Evolutionary conservation across 2,888 invertebrate genomes (phyloP).

Genomic region (Conus canariensis): DNA sequence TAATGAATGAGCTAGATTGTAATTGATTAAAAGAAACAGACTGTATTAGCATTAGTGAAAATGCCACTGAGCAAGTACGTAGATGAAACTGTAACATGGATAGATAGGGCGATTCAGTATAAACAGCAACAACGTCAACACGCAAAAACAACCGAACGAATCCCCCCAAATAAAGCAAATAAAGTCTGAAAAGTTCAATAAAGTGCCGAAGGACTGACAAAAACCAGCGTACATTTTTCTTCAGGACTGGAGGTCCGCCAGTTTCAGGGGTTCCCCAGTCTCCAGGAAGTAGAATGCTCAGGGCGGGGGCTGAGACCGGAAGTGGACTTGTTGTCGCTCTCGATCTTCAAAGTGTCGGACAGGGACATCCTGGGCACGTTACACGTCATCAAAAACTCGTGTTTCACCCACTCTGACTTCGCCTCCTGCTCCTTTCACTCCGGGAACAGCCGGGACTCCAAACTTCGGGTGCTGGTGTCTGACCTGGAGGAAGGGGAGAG

Average conservation of each 20-base stretch:
- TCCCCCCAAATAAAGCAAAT: too few species aligned
- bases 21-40: too few species aligned
- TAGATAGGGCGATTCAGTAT: too few species aligned
- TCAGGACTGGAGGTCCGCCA: neutral
- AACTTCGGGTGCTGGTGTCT: slow-evolving; percentile 28
- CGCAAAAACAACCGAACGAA: too few species aligned
- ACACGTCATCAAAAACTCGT: slow-evolving; percentile 33
- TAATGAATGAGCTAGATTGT: too few species aligned
- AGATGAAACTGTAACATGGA: too few species aligned
- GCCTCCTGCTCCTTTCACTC: slow-evolving; percentile 22
- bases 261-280: slow-evolving; percentile 9
- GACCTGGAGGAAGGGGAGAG: slow-evolving; percentile 38
- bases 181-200: too few species aligned
- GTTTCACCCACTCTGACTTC: slow-evolving; percentile 17
- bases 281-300: slow-evolving; percentile 39
- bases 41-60: too few species aligned
- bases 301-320: slow-evolving; percentile 25
- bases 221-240: too few species aligned
- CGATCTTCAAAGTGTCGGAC: slow-evolving; percentile 1
- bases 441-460: slow-evolving; percentile 8
- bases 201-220: too few species aligned
- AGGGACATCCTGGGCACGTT: neutral
- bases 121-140: too few species aligned
- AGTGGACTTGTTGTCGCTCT: slow-evolving; percentile 31
- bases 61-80: too few species aligned